Evolutionary conservation across 35 echinoderm and acorn worm genomes (phyloP).

Genomic region (Acanthaster planci): DNA sequence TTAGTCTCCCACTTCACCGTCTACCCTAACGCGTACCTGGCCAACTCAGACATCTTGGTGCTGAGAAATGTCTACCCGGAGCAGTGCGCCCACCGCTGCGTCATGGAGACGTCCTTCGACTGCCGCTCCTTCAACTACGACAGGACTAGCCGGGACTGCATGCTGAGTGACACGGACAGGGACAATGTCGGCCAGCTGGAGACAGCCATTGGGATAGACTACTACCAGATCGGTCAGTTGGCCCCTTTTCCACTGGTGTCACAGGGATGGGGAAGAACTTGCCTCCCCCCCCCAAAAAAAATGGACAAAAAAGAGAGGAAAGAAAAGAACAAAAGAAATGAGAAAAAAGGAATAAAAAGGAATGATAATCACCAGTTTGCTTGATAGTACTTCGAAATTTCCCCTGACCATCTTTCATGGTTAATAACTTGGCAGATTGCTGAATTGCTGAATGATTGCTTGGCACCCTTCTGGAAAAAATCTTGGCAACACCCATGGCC

Average conservation of each 20-base stretch:
- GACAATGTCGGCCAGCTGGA: constrained; percentile 37
- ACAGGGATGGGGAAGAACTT: too few species aligned
- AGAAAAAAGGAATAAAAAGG: too few species aligned
- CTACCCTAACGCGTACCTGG: constrained; percentile 46
- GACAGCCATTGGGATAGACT: constrained; percentile 45
- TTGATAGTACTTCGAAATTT: too few species aligned
- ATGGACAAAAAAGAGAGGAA: too few species aligned
- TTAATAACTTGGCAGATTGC: too few species aligned
- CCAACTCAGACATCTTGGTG: constrained; percentile 55
- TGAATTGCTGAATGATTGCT: too few species aligned
- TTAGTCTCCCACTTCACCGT: constrained; percentile 75
- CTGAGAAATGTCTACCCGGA: constrained; percentile 72
- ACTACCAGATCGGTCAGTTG: constrained; percentile 74
- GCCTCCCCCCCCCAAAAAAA: too few species aligned
- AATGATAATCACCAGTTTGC: too few species aligned
- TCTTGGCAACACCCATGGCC: too few species aligned
- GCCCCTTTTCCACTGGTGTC: neutral
- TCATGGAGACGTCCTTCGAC: constrained; percentile 57
- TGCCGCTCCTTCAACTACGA: constrained; percentile 92
- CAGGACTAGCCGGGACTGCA: constrained; percentile 56
- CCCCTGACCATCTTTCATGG: too few species aligned
- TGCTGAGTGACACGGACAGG: constrained; percentile 62
- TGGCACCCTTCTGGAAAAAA: too few species aligned
- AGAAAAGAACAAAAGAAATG: too few species aligned
- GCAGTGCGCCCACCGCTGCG: constrained; percentile 78